Evolutionary conservation across 53 echinoderm and acorn worm species (phyloP), one percentile per base, ranked within the genome.

Genomic region (Arbacia lixula): DNA sequence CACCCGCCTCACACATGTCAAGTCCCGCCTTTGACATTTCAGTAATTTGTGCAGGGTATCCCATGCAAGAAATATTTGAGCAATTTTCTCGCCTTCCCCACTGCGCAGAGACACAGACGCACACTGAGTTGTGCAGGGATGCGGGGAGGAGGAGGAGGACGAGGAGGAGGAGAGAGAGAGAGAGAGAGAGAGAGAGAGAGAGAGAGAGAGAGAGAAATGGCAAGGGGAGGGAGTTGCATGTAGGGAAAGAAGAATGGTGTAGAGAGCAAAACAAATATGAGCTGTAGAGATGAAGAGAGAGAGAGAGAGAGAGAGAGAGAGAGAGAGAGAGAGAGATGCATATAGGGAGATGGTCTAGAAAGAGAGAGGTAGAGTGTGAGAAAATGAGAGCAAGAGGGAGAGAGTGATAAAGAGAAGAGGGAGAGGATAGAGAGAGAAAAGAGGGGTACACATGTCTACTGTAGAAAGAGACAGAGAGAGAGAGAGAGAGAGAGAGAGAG

Each of bases 41-140:
- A 66, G 38, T 66, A 66, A 66, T 66, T 66, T 66, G 66, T 56
- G 36, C 66, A 37, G 66, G 37, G 66, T 36, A 36, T 36, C 21
- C 66, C 66, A 66, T 66, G 66, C 66, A 66, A 66, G 66, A 36
- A 66, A 37, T 66, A 66, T 66, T 66, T 66, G 66, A 66, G 66
- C 38, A 66, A 66, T 66, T 66, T 66, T 66, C 36, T 36, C 19
- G 66, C 66, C 66, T 66, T 66, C 66, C 66, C 22, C 6, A 10
- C 17, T 66, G 66, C 37, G 36, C 36, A 66, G 20, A 38, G 38
- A 66, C 17, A 38, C 38, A 4, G 38, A 66, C 6, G 37, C n/a
- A 66, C n/a, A n/a, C n/a, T n/a, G n/a, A 66, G 66, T 66, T 66
- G 37, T 66, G 66, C 36, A 66, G 37, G 66, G 66, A 24, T 20